These are phyloP conservation scores for Rhabdornis inornatus DNA, from an alignment of 2,113 vertebrate genomes.

Conservation along the genomic window DNA sequence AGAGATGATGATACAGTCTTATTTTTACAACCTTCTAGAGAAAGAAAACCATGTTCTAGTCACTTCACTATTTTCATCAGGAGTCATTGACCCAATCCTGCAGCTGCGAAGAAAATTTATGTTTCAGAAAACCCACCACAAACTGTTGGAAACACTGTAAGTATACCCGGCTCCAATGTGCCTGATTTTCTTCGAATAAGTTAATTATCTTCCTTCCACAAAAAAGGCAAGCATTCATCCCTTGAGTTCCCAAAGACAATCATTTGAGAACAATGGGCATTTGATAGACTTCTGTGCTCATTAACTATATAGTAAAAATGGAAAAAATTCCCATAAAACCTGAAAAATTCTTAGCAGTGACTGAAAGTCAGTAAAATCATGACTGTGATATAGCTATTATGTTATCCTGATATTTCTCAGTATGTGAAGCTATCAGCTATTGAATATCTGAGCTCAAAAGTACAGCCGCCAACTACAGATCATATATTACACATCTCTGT, in stretches of 20 bases:
- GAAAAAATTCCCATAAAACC: neutral
- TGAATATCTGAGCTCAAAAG: neutral
- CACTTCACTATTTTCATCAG: neutral
- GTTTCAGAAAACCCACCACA: neutral
- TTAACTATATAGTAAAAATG: neutral
- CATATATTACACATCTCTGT: neutral
- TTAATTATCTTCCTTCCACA: neutral
- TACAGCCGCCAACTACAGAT: neutral
- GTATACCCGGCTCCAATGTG: neutral
- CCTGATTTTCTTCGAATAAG: neutral
- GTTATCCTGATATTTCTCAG: neutral
- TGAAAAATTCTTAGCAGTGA: neutral
- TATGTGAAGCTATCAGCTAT: neutral
- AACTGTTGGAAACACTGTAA: neutral
- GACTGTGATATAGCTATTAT: neutral
- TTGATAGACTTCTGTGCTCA: neutral
- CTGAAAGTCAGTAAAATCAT: neutral
- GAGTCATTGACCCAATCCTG: neutral
- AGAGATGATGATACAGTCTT: neutral
- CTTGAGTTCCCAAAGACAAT: conserved; percentile 5
- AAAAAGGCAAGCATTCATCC: neutral
- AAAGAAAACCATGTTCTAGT: neutral
- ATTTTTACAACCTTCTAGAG: neutral
- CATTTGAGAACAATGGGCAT: conserved; percentile 1
- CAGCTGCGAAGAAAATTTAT: neutral